These are phyloP conservation scores for Bothrops alternatus DNA, from an alignment of 2,797 vertebrate genomes.

Conservation along the genomic window DNA sequence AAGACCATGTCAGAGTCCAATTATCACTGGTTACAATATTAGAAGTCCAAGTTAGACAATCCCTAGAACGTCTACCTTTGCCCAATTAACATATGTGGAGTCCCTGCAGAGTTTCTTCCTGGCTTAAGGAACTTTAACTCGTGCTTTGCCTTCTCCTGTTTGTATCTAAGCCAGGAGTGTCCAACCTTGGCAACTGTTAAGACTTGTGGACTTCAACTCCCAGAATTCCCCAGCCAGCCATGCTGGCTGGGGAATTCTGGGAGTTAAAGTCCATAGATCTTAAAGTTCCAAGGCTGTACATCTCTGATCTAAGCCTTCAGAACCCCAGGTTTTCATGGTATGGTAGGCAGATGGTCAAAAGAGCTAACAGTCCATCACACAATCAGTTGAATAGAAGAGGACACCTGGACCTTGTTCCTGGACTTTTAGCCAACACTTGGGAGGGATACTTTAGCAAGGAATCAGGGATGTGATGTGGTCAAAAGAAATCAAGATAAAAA, in stretches of 20 bases:
- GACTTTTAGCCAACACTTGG: neutral
- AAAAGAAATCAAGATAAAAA: too few relatives aligned
- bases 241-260: too few relatives aligned
- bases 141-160: neutral
- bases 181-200: too few relatives aligned
- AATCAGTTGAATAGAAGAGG: neutral
- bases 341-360: neutral
- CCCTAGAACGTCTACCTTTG: neutral
- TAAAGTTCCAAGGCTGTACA: too few relatives aligned
- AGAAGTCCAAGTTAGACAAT: neutral
- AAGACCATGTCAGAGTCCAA: constrained; percentile 29
- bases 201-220: too few relatives aligned
- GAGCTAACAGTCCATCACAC: too few relatives aligned
- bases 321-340: neutral
- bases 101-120: neutral
- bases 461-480: too few relatives aligned
- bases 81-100: constrained; percentile 5
- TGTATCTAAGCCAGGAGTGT: neutral
- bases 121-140: neutral
- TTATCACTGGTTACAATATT: neutral
- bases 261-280: too few relatives aligned
- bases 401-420: neutral
- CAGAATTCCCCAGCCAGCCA: too few relatives aligned
- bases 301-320: too few relatives aligned
- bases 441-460: neutral